Percentiles rank a stretch among this genome's conserved stretches.
Conservation (phyloP, 2,888 invertebrate species). For the Galerucella calmariensis region DNA sequence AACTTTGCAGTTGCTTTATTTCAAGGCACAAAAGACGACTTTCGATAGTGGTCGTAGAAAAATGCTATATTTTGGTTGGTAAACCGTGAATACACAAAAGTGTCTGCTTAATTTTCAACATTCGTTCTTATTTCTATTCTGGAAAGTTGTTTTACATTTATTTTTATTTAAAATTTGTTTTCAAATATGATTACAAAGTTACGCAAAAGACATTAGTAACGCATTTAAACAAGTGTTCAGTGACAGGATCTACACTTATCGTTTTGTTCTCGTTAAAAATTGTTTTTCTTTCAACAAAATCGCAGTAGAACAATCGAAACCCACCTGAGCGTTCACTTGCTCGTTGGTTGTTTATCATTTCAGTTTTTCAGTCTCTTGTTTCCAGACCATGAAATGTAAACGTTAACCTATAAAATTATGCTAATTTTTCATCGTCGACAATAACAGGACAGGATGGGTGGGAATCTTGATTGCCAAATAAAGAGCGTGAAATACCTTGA, state of each 20-base stretch:
- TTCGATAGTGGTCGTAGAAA: too few species aligned
- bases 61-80: too few species aligned
- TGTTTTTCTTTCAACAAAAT: conserved; percentile 16
- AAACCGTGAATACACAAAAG: too few species aligned
- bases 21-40: too few species aligned
- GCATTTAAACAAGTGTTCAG: background rate
- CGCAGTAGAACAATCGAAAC: conserved; percentile 18
- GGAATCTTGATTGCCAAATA: conserved; percentile 46
- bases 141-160: too few species aligned
- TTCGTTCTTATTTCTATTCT: too few species aligned
- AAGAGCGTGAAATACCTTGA: conserved; percentile 46
- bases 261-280: conserved; percentile 22
- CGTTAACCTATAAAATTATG: conserved; percentile 49
- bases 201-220: background rate
- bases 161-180: too few species aligned
- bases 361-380: conserved; percentile 25
- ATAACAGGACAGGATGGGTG: conserved; percentile 47
- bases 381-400: conserved; percentile 50
- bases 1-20: too few species aligned
- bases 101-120: too few species aligned
- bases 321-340: conserved; percentile 21
- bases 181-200: background rate
- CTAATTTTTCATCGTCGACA: conserved; percentile 47
- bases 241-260: conserved; percentile 15
- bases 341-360: conserved; percentile 5